Evolutionary conservation across 2,113 vertebrate genomes (phyloP).

Genomic region (Caracal caracal): DNA sequence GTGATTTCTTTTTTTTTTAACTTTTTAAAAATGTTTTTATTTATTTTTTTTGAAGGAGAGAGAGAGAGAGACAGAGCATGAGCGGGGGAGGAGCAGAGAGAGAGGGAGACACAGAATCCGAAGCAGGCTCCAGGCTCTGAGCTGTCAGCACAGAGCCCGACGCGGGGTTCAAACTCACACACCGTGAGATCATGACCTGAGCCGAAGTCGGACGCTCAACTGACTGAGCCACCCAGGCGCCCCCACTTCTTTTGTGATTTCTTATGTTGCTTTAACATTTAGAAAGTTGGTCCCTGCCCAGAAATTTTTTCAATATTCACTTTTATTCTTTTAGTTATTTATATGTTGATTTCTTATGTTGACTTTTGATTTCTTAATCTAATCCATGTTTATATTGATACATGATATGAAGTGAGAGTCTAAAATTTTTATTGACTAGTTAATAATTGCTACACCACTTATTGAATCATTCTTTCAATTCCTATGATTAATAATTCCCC

Average conservation of each 20-base stretch:
- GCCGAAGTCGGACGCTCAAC: no score
- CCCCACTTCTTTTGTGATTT: neutral
- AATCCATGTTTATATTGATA: neutral
- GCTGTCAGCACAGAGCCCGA: no score
- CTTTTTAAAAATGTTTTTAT: no score
- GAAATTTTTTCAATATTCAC: neutral
- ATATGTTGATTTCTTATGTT: neutral
- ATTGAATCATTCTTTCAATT: neutral
- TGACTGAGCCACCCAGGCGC: no score
- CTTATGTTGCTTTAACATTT: neutral
- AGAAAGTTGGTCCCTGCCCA: neutral
- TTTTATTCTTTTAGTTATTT: conserved; percentile 35
- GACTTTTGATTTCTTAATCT: neutral
- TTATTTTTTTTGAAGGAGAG: no score
- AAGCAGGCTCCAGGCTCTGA: no score
- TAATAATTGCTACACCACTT: neutral
- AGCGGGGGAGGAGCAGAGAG: no score
- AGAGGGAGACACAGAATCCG: no score
- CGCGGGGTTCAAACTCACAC: no score
- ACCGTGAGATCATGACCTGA: no score
- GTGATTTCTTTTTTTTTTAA: neutral
- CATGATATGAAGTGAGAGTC: neutral
- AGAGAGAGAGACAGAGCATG: no score
- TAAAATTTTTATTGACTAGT: neutral
- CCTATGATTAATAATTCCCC: neutral